Evolutionary conservation across 2,797 vertebrate species (phyloP), one percentile per base, ranked within the genome.

Genomic region (Bucorvus abyssinicus): DNA sequence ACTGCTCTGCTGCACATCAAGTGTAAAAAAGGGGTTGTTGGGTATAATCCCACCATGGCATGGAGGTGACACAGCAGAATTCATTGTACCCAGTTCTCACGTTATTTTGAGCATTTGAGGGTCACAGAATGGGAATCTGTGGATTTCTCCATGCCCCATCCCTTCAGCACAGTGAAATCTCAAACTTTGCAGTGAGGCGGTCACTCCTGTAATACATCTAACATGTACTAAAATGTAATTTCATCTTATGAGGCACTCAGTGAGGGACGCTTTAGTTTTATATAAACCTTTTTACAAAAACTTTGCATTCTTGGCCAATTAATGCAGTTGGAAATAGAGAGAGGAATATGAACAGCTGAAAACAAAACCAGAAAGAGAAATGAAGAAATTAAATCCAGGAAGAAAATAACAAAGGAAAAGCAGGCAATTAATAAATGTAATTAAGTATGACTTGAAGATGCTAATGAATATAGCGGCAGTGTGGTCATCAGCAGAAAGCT

Each of bases 401-500:
- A 14, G 30, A 71, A 77, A 89, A 77, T 63, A 87, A 60, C 24
- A 64, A 70, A 80, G 34, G 38, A 77, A 89, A 83, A 87, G 2
- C 38, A 91, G 64, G 78, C 11, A 74, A 59, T 70, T 74, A 77
- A 63, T 76, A 82, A 82, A 57, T 53, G 64, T 10, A 68, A 87
- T 61, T 74, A 76, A 74, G 30, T 56, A 59, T 57, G 32, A 77
- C 45, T 74, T 77, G 56, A 92, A 84, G 53, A 38, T 77, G n/a
- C 52, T 74, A 57, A 89, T 83, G 38, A 74, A 44, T 85, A 50
- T 30, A 68, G 47, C n/a, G 45, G 10, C 21, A 52, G 34, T n/a
- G 29, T 80, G 65, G 75, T 93, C 92, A 92, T 75, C 89, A 78
- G 30, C 12, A 30, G 78, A 83, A 85, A 14, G 7, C 55, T 85